phyloP scores from a whole-genome alignment of 2,797 vertebrate species.

The Hybognathus amarus region DNA sequence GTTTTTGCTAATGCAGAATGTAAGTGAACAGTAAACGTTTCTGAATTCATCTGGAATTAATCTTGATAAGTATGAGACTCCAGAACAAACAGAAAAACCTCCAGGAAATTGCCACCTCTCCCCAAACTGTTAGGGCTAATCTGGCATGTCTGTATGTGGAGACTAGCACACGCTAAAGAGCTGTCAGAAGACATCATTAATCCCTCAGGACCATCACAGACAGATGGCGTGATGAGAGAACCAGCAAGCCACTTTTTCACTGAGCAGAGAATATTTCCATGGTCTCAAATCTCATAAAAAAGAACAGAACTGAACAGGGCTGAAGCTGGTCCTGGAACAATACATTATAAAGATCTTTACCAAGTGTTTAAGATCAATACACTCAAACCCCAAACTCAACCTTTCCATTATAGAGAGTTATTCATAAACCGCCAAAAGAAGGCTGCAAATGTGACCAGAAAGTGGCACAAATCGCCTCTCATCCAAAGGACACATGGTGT shows the following conservation, averaged over 20 bases:
- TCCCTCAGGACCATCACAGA: conserved; percentile 72
- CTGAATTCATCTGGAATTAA: background rate
- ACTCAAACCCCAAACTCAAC: background rate
- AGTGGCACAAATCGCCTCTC: background rate
- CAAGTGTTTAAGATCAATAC: conserved; percentile 14
- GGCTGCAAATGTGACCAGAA: conserved; percentile 21
- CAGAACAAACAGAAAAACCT: background rate
- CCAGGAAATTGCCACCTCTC: conserved; percentile 6
- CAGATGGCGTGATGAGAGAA: conserved; percentile 77
- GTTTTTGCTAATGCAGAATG: conserved; percentile 7
- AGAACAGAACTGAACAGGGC: background rate
- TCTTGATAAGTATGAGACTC: background rate
- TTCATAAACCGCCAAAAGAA: conserved; percentile 22
- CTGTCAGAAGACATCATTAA: conserved; percentile 74
- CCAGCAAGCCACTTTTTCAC: conserved; percentile 65
- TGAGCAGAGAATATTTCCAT: conserved; percentile 55
- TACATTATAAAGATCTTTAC: conserved; percentile 8
- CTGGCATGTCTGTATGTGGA: conserved; percentile 60
- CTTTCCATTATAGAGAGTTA: background rate
- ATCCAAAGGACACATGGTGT: conserved; percentile 38
- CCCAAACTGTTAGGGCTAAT: conserved; percentile 67
- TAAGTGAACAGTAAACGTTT: background rate
- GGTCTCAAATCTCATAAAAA: conserved; percentile 54
- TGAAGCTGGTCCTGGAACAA: conserved; percentile 32
- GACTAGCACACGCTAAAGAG: conserved; percentile 68